These are phyloP conservation scores for Potamarius usumacintae DNA, from an alignment of 2,113 vertebrate species.

Conservation along the genomic window DNA sequence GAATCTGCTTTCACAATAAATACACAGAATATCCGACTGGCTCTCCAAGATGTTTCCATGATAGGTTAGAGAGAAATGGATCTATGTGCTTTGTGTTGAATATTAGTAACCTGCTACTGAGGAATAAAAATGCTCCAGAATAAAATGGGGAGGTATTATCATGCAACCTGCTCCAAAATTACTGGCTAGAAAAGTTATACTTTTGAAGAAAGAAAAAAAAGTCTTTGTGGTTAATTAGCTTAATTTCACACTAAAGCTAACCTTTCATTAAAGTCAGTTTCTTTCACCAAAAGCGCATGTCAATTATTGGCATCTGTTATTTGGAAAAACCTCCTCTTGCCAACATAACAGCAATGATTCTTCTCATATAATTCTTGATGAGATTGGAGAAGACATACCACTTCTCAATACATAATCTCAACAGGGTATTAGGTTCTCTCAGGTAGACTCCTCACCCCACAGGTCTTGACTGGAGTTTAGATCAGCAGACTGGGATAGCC, in stretches of 20 bases:
- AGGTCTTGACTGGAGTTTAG: background rate
- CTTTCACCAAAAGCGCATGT: background rate
- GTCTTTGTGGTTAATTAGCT: background rate
- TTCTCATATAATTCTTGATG: background rate
- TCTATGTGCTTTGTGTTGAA: background rate
- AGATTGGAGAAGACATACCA: background rate
- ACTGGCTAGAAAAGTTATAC: background rate
- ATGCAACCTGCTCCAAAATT: background rate
- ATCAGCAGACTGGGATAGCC: background rate
- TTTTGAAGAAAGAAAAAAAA: too few relatives aligned
- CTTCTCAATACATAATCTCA: background rate
- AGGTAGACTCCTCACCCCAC: background rate
- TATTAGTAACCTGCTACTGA: background rate
- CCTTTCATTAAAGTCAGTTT: background rate
- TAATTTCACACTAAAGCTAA: background rate
- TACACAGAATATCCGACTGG: constrained; percentile 58
- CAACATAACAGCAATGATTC: background rate
- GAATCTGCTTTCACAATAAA: constrained; percentile 58
- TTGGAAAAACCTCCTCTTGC: background rate
- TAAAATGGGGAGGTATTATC: background rate
- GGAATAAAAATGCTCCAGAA: background rate
- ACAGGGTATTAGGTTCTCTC: background rate
- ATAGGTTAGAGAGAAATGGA: constrained; percentile 51
- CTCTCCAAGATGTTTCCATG: constrained; percentile 51
- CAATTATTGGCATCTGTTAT: background rate